These are phyloP conservation scores for Drosophila auraria DNA, from an alignment of 1,140 invertebrate genomes.

Conservation along the genomic window DNA sequence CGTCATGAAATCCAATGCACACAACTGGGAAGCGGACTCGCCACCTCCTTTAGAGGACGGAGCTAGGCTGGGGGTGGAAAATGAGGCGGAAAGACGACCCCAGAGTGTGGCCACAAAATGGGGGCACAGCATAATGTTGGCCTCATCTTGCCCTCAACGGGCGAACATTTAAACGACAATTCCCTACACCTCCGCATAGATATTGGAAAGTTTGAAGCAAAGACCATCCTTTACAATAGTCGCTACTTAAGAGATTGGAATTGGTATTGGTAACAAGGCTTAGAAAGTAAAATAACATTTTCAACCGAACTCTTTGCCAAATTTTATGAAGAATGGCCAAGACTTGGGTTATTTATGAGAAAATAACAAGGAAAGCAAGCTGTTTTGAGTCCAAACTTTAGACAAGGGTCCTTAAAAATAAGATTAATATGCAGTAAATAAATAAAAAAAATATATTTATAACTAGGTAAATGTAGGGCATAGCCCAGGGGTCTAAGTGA, in stretches of 20 bases:
- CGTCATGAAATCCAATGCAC: slow-evolving; percentile 75
- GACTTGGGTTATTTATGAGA: no score
- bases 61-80: not conserved
- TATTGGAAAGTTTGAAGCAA: slow-evolving; percentile 48
- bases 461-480: no score
- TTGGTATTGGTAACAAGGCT: not conserved
- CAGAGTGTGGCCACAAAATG: slow-evolving; percentile 35
- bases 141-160: slow-evolving; percentile 19
- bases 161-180: slow-evolving; percentile 15
- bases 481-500: no score
- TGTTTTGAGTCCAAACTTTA: no score
- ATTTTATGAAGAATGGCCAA: no score
- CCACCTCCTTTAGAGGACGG: not conserved
- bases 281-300: no score
- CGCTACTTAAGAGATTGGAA: not conserved
- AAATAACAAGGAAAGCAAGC: no score
- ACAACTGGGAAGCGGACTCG: slow-evolving; percentile 3
- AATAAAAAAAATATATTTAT: no score
- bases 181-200: slow-evolving; percentile 11
- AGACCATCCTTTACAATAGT: not conserved
- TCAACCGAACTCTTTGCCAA: no score
- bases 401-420: no score
- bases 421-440: no score
- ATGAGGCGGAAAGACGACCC: not conserved
- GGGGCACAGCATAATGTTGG: slow-evolving; percentile 19